Percentiles rank a stretch among this genome's conserved stretches.
Evolutionary conservation across 2,113 vertebrate species (phyloP).

Genomic region (Ammodramus savannarum): DNA sequence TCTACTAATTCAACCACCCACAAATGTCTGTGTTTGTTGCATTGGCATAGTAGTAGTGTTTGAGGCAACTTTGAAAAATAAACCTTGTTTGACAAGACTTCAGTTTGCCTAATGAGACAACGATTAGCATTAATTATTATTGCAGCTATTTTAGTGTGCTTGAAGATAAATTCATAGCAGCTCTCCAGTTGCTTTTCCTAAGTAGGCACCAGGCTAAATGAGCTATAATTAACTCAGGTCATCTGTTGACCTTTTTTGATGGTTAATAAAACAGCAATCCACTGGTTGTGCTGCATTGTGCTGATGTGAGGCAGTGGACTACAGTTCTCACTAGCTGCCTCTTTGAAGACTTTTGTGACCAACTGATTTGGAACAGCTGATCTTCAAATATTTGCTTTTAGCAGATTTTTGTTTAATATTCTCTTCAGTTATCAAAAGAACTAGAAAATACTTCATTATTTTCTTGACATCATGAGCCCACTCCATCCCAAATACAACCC

Average conservation of each 20-base stretch:
- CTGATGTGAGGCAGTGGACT: neutral
- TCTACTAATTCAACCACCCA: neutral
- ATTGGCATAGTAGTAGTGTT: neutral
- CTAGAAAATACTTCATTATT: neutral
- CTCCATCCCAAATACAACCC: neutral
- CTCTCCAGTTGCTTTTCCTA: neutral
- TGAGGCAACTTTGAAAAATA: neutral
- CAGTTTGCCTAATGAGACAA: neutral
- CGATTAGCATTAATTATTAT: neutral
- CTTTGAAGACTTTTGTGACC: neutral
- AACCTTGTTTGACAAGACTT: neutral
- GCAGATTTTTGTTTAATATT: neutral
- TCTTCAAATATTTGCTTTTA: neutral
- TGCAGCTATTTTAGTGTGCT: neutral
- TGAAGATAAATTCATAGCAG: neutral
- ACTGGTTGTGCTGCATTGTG: fast-evolving
- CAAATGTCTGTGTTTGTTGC: neutral
- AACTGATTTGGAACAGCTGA: neutral
- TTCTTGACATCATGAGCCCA: neutral
- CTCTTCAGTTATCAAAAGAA: neutral
- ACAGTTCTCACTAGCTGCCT: neutral
- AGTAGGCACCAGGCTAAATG: neutral
- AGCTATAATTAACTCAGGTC: neutral
- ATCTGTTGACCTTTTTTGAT: neutral
- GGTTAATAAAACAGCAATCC: neutral